A percentile compares a stretch with the other conserved stretches of the same genome.
phyloP scores from a whole-genome alignment of 1,140 invertebrate genomes.

The Zeugodacus cucurbitae region DNA sequence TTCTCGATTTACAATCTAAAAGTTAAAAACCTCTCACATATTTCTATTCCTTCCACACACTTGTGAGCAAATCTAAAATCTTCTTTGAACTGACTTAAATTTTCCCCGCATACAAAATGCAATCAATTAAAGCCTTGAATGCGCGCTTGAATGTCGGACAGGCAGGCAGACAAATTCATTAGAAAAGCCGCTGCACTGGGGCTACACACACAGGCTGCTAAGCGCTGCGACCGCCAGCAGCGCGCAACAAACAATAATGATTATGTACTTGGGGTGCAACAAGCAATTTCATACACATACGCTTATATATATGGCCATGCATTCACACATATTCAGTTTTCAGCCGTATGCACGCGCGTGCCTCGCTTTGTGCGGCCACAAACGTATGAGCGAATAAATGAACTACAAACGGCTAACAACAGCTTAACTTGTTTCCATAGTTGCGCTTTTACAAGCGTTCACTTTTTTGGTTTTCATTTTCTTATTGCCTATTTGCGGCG shows the following conservation, averaged over 20 bases:
- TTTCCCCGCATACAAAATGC: not conserved
- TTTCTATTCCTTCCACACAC: too few relatives aligned
- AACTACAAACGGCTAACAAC: constrained; percentile 34
- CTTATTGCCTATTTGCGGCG: not conserved
- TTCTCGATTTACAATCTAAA: too few relatives aligned
- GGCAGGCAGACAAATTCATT: constrained; percentile 25
- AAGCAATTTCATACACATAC: not conserved
- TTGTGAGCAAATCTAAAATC: not conserved
- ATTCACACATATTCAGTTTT: too few relatives aligned
- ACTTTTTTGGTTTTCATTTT: not conserved
- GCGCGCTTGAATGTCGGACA: constrained; percentile 23
- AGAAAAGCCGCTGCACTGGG: not conserved
- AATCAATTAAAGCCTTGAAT: constrained; percentile 36
- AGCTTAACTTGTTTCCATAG: constrained; percentile 37
- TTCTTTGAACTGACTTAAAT: not conserved
- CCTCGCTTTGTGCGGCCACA: not conserved
- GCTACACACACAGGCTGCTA: not conserved
- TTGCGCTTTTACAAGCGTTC: not conserved
- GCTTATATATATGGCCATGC: not conserved
- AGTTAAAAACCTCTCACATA: too few relatives aligned
- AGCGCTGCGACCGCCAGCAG: not conserved
- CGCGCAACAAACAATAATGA: constrained; percentile 32
- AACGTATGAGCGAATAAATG: constrained; percentile 29
- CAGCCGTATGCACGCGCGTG: too few relatives aligned
- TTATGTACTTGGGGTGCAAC: constrained; percentile 25